Evolutionary conservation across 2,113 vertebrate genomes (phyloP).

Genomic region (Vombatus ursinus): DNA sequence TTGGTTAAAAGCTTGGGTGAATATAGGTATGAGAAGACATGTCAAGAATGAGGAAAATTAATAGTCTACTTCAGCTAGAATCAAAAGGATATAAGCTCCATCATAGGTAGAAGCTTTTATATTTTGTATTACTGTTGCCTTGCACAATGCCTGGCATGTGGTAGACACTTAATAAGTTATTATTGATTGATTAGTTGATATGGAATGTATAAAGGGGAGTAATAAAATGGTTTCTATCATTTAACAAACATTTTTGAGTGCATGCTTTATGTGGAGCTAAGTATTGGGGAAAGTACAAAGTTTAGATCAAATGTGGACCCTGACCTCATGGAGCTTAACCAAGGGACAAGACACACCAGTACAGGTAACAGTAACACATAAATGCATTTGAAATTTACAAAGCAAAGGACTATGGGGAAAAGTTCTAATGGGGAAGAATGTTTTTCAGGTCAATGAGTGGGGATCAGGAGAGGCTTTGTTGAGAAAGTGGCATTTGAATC

Average conservation of each 20-base stretch:
- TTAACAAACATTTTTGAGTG: neutral
- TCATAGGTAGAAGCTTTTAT: neutral
- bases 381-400: neutral
- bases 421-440: neutral
- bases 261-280: neutral
- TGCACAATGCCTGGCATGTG: neutral
- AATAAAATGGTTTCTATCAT: neutral
- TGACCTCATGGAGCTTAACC: neutral
- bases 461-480: neutral
- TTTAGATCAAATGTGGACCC: neutral
- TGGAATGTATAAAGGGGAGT: neutral
- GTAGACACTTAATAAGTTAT: neutral
- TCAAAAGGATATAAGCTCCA: neutral
- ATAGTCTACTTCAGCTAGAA: neutral
- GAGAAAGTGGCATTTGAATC: neutral
- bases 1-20: neutral
- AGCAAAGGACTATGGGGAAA: neutral
- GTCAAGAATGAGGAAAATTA: neutral
- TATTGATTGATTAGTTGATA: neutral
- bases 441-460: neutral
- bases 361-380: neutral
- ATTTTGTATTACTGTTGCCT: neutral
- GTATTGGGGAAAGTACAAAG: neutral
- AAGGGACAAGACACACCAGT: neutral
- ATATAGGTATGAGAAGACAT: neutral